Base-by-base conservation (phyloP, 1,140 invertebrate genomes). In the Drosophila kohkoa region DNA sequence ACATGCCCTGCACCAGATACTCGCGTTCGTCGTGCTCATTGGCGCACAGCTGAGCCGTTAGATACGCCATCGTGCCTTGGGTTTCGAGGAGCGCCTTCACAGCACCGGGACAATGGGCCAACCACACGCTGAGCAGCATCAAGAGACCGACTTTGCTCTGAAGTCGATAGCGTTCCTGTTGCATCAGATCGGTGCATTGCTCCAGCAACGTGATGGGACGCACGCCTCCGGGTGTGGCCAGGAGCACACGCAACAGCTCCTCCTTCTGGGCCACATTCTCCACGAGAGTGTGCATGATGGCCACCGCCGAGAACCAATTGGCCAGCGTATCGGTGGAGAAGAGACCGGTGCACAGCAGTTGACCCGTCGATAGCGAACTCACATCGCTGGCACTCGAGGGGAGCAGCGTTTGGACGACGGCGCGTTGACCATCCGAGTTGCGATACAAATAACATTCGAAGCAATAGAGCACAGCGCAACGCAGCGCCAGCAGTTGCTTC, bases 271-370 rank as follows among this genome's bases (percentile, higher is more conserved):
- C 95, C 2, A 95, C 94, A 92, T 98, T 98, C 69, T 99, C 97
- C 1, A 98, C 95, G n/a, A 99, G 93, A 0, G 96, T 95, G 85
- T 99, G 97, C 80, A 97, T 96, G 11, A 99, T 93, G 8, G 98
- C 97, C 3, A 99, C 96, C 0, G 98, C 94, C 1, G 98, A 97
- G 93, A 99, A 98, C 99, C 99, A 99, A 92, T 98, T 99, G n/a
- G 97, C 98, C n/a, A 98, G 93, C 13, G 97, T 93, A 92, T 99
- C 98, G 0, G 94, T 93, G 51, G 96, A 98, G 92, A 99, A 99
- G 10, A 99, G 93, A 1, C 99, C 98, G 15, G 97, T 96, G 91
- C 98, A 99, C 2, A 99, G 94, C n/a, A 99, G 93, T 93, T 99
- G 98, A 1, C 99, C 98, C 75, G 95, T 95, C 6, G 95, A 96